Conservation (phyloP, 2,797 vertebrate genomes). For the Brachymystax lenok region DNA sequence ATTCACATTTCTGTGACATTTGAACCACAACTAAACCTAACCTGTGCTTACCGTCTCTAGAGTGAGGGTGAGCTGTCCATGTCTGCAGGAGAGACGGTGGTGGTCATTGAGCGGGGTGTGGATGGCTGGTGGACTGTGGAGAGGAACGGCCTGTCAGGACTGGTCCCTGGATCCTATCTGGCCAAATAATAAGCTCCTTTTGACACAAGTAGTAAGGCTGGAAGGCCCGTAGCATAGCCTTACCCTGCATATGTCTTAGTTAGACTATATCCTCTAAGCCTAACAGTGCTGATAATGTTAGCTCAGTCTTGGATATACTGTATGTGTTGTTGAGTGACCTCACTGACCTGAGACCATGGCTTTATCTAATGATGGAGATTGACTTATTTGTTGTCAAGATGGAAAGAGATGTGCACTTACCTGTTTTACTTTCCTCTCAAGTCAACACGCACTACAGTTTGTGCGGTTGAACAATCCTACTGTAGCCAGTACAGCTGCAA, state of each 20-base stretch:
- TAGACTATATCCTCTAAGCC: not conserved
- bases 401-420: not conserved
- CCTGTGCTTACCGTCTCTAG: slow-evolving; percentile 62
- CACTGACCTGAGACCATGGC: not conserved
- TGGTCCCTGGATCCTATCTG: slow-evolving; percentile 93
- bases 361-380: slow-evolving; percentile 4
- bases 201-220: not conserved
- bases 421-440: slow-evolving; percentile 8
- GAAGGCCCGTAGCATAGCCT: not conserved
- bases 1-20: not conserved
- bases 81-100: slow-evolving; percentile 80
- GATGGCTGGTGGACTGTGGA: slow-evolving; percentile 95
- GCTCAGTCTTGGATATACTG: not conserved
- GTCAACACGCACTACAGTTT: slow-evolving; percentile 6
- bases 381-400: slow-evolving; percentile 20
- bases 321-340: not conserved
- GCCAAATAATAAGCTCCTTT: slow-evolving; percentile 62
- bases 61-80: slow-evolving; percentile 86
- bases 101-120: slow-evolving; percentile 77
- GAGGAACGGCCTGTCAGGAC: slow-evolving; percentile 78
- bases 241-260: not conserved
- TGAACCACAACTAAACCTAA: not conserved
- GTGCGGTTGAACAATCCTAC: too few species aligned
- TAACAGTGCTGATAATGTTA: not conserved
- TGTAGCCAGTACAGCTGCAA: too few species aligned